These are phyloP conservation scores for Phyllostomus hastatus DNA, from an alignment of 2,113 vertebrate genomes.

Conservation along the genomic window DNA sequence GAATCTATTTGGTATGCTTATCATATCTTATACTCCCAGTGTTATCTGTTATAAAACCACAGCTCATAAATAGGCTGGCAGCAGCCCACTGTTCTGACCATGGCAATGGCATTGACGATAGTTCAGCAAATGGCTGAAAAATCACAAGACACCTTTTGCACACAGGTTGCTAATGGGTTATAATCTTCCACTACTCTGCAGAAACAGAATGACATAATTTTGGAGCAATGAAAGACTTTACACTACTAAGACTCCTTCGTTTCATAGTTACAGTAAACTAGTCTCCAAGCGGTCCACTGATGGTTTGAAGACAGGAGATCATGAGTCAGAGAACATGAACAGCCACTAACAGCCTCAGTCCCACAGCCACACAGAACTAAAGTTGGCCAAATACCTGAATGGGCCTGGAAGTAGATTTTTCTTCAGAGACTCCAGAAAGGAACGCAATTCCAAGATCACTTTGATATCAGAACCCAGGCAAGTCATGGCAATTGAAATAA, in stretches of 20 bases:
- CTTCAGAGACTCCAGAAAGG: not conserved
- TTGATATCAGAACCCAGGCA: not conserved
- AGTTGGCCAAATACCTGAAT: not conserved
- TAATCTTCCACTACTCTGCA: not conserved
- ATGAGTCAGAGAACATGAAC: not conserved
- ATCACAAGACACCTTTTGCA: slow-evolving; percentile 20
- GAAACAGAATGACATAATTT: not conserved
- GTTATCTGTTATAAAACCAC: slow-evolving; percentile 12
- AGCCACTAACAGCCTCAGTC: not conserved
- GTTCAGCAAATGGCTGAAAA: not conserved
- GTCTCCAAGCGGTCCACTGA: not conserved
- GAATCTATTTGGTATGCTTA: slow-evolving; percentile 21
- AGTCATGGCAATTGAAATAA: not conserved
- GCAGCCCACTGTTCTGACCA: not conserved
- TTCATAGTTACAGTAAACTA: not conserved
- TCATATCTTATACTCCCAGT: not conserved
- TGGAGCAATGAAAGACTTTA: not conserved
- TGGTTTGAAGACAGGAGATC: not conserved
- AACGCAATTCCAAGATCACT: not conserved
- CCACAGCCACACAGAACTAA: not conserved
- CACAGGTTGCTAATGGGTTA: slow-evolving; percentile 29
- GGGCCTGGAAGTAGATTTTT: not conserved
- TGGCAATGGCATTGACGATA: not conserved
- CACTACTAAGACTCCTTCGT: not conserved
- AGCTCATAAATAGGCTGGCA: slow-evolving; percentile 28